phyloP scores from a whole-genome alignment of 2,797 vertebrate genomes.

The Peromyscus aztecus region DNA sequence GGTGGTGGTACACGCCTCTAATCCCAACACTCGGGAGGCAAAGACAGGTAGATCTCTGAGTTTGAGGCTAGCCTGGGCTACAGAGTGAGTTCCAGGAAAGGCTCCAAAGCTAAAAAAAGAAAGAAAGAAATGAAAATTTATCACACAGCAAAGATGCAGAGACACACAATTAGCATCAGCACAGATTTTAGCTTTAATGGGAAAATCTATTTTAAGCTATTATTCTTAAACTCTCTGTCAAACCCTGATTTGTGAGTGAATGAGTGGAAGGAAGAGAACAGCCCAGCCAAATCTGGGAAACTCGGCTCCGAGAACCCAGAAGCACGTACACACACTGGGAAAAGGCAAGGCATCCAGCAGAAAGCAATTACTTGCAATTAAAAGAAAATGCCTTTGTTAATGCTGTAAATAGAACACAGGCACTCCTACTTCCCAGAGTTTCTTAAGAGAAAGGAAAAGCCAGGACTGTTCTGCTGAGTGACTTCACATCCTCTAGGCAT shows the following conservation, averaged over 20 bases:
- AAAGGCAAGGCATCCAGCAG: not conserved
- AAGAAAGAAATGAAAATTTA: not conserved
- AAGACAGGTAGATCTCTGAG: no score
- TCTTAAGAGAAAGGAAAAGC: slow-evolving; percentile 70
- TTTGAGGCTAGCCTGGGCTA: no score
- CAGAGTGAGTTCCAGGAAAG: no score
- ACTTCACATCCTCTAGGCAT: slow-evolving; percentile 62
- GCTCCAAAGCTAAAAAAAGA: not conserved
- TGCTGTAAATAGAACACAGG: slow-evolving; percentile 73
- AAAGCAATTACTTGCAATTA: slow-evolving; percentile 22
- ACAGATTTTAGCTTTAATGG: not conserved
- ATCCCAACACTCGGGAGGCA: no score
- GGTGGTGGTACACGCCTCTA: no score
- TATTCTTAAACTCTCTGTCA: not conserved
- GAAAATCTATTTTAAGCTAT: slow-evolving; percentile 46
- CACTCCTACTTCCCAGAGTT: slow-evolving; percentile 64
- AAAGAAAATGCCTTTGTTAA: slow-evolving; percentile 55
- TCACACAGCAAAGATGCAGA: not conserved
- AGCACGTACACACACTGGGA: slow-evolving; percentile 47
- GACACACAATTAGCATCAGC: not conserved
- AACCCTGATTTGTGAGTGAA: slow-evolving; percentile 11
- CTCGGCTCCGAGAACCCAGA: not conserved
- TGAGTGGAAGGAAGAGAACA: slow-evolving; percentile 66
- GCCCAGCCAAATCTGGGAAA: slow-evolving; percentile 42
- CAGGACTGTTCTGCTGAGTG: slow-evolving; percentile 1